Percentiles rank a stretch among this genome's conserved stretches.
phyloP scores from a whole-genome alignment of 2,888 invertebrate genomes.

The Liodrosophila aerea region DNA sequence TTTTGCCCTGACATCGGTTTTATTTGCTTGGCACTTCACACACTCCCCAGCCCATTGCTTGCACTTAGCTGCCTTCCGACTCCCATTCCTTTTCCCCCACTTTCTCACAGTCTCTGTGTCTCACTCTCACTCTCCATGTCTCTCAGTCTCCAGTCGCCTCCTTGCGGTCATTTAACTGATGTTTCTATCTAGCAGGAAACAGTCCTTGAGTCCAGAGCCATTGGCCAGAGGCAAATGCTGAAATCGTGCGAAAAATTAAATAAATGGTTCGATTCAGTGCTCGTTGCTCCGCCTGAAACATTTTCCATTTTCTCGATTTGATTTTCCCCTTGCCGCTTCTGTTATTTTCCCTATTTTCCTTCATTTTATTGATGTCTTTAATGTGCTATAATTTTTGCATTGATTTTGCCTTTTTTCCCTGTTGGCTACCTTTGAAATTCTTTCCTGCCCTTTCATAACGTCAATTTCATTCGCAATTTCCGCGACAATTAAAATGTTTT shows the following conservation, averaged over 20 bases:
- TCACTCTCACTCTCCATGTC: not conserved
- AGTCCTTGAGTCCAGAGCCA: constrained; percentile 6
- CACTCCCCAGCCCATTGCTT: constrained; percentile 10
- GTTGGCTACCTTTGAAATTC: constrained; percentile 36
- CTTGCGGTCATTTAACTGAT: constrained; percentile 72
- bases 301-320: constrained; percentile 26
- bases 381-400: constrained; percentile 65
- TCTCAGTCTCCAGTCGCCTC: constrained; percentile 4
- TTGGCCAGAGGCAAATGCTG: constrained; percentile 51
- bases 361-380: constrained; percentile 47
- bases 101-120: constrained; percentile 2
- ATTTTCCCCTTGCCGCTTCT: constrained; percentile 8
- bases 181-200: constrained; percentile 59
- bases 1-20: constrained; percentile 29
- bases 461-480: constrained; percentile 70
- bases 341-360: constrained; percentile 13
- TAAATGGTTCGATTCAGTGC: constrained; percentile 58
- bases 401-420: constrained; percentile 52
- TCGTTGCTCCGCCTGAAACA: constrained; percentile 3
- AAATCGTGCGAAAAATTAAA: constrained; percentile 77
- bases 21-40: constrained; percentile 66
- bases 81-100: not conserved
- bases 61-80: constrained; percentile 29
- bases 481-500: constrained; percentile 67
- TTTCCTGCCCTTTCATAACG: constrained; percentile 49